Percentiles rank a stretch among this genome's conserved stretches.
Evolutionary conservation across 1,140 invertebrate genomes (phyloP).

Genomic region (Cryptotermes secundus): DNA sequence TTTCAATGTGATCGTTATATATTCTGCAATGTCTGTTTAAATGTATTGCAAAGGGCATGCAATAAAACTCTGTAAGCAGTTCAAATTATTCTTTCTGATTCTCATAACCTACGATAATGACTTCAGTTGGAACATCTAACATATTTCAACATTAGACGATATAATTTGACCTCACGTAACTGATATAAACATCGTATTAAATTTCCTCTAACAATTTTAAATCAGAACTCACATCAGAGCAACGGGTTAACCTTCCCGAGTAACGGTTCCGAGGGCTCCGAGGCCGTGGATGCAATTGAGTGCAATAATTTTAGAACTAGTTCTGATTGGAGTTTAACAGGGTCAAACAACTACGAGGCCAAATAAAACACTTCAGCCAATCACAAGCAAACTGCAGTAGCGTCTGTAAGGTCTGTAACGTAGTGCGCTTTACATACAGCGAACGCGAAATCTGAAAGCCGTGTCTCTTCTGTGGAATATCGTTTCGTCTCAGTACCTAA

Average conservation of each 20-base stretch:
- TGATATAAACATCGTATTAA: background rate
- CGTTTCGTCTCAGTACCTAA: too few relatives aligned
- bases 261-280: background rate
- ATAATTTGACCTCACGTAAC: background rate
- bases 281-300: background rate
- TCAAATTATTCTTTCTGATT: too few relatives aligned
- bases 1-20: too few relatives aligned
- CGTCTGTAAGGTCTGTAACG: too few relatives aligned
- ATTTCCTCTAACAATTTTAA: background rate
- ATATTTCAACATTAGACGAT: background rate
- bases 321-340: conserved; percentile 9
- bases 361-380: background rate
- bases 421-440: too few relatives aligned
- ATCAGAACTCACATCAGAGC: background rate
- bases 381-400: background rate
- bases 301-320: conserved; percentile 10
- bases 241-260: background rate
- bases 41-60: too few relatives aligned
- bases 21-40: too few relatives aligned
- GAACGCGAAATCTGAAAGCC: too few relatives aligned
- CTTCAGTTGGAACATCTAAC: too few relatives aligned
- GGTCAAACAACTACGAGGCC: background rate
- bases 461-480: too few relatives aligned
- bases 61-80: too few relatives aligned
- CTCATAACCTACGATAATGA: background rate